Evolutionary conservation across 2,797 vertebrate genomes (phyloP).

Genomic region (Acrossocheilus wenchowensis): DNA sequence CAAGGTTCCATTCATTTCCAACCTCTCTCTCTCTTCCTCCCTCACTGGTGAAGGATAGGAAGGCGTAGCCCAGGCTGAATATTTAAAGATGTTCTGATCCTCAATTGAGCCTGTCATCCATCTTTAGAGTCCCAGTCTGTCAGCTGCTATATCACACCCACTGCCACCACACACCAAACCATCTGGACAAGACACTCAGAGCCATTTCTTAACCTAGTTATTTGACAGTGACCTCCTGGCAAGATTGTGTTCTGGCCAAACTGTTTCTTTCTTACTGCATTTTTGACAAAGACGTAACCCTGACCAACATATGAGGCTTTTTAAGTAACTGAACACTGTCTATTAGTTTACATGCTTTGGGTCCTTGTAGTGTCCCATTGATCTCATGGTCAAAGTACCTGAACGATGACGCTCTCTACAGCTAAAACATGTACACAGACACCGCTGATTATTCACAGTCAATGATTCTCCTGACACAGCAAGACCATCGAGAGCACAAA

Average conservation of each 20-base stretch:
- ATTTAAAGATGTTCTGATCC: constrained; percentile 70
- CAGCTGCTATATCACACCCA: constrained; percentile 17
- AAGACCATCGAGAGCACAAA: not conserved
- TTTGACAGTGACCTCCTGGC: constrained; percentile 11
- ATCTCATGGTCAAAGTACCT: not conserved
- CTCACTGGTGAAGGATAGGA: constrained; percentile 33
- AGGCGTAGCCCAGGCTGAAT: constrained; percentile 65
- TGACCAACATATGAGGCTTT: not conserved
- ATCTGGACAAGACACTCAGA: constrained; percentile 13
- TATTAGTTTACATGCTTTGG: not conserved
- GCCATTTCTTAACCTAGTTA: constrained; percentile 20
- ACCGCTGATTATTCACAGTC: not conserved
- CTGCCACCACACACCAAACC: constrained; percentile 7
- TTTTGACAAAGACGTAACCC: not conserved
- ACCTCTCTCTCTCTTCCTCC: not conserved
- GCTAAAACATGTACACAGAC: not conserved
- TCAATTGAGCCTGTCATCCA: constrained; percentile 64
- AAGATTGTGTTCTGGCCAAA: constrained; percentile 5
- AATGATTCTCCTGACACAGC: not conserved
- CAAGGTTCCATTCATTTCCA: not conserved
- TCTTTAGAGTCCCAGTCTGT: constrained; percentile 32
- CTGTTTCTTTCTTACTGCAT: not conserved
- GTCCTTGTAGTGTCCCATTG: not conserved
- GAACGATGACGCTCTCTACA: not conserved
- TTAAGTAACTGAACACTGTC: not conserved